Percentiles rank a stretch among this genome's conserved stretches.
phyloP scores from a whole-genome alignment of 2,113 vertebrate species.

The Eulemur macaco region DNA sequence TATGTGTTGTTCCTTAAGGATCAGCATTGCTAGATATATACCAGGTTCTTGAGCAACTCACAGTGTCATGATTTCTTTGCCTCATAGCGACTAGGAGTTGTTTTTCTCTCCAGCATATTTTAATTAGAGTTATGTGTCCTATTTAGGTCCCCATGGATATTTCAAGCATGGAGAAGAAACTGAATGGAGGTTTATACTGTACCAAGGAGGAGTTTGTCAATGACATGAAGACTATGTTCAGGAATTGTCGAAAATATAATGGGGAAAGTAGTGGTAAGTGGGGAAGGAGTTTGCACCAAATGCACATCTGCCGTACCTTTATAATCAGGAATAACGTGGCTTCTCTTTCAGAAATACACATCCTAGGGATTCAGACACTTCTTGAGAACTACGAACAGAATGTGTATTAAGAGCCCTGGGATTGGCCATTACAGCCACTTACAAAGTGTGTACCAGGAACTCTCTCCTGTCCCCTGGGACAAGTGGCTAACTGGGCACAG shows the following conservation, averaged over 20 bases:
- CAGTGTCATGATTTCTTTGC: not conserved
- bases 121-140: not conserved
- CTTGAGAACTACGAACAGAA: not conserved
- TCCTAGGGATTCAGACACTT: not conserved
- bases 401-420: not conserved
- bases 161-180: slow-evolving; percentile 96
- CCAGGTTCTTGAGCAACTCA: not conserved
- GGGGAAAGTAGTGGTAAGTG: slow-evolving; percentile 96
- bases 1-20: not conserved
- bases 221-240: slow-evolving; percentile 98
- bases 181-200: slow-evolving; percentile 94
- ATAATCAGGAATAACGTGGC: not conserved
- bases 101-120: not conserved
- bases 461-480: not conserved
- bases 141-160: slow-evolving; percentile 97
- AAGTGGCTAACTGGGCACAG: not conserved
- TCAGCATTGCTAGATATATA: not conserved
- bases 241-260: slow-evolving; percentile 97
- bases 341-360: not conserved
- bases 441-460: not conserved
- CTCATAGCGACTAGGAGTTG: not conserved
- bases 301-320: not conserved
- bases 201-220: slow-evolving; percentile 96
- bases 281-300: not conserved
- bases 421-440: not conserved